phyloP scores from a whole-genome alignment of 2,888 invertebrate species.

The Tetragonula carbonaria region DNA sequence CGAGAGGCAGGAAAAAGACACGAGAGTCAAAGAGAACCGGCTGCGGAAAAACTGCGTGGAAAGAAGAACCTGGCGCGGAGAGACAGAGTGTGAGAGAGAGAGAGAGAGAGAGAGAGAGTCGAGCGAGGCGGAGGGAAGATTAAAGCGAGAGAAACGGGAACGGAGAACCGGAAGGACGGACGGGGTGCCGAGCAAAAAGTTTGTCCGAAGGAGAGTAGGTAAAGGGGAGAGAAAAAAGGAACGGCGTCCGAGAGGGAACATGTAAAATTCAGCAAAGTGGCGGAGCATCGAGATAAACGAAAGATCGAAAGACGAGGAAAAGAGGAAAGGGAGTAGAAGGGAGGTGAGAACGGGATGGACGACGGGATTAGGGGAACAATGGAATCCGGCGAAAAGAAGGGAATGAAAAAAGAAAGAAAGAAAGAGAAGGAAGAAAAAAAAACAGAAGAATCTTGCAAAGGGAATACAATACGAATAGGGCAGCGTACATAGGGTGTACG shows the following conservation, averaged over 20 bases:
- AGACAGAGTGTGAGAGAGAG: neutral
- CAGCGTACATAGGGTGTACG: neutral
- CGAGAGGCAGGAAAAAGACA: slow-evolving; percentile 22
- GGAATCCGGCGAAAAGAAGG: slow-evolving; percentile 7
- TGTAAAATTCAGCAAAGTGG: slow-evolving; percentile 57
- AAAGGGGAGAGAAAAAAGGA: neutral
- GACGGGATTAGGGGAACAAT: slow-evolving; percentile 47
- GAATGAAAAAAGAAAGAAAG: neutral
- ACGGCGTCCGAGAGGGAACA: slow-evolving; percentile 16
- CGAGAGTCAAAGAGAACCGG: slow-evolving; percentile 18
- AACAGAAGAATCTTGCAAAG: slow-evolving; percentile 27
- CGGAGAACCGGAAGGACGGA: slow-evolving; percentile 15
- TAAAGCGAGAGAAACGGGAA: slow-evolving; percentile 5
- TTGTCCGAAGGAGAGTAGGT: slow-evolving; percentile 15
- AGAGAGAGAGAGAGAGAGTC: too few species aligned
- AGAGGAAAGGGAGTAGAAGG: neutral
- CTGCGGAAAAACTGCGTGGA: neutral
- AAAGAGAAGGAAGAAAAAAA: slow-evolving; percentile 2
- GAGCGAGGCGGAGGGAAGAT: neutral
- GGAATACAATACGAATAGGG: slow-evolving; percentile 44
- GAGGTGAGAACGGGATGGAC: neutral
- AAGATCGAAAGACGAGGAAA: slow-evolving; percentile 36
- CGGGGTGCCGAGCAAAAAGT: slow-evolving; percentile 17
- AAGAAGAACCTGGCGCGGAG: neutral
- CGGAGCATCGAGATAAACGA: slow-evolving; percentile 47